phyloP scores from a whole-genome alignment of 2,888 invertebrate species.

The Torymus aiolomorphi region DNA sequence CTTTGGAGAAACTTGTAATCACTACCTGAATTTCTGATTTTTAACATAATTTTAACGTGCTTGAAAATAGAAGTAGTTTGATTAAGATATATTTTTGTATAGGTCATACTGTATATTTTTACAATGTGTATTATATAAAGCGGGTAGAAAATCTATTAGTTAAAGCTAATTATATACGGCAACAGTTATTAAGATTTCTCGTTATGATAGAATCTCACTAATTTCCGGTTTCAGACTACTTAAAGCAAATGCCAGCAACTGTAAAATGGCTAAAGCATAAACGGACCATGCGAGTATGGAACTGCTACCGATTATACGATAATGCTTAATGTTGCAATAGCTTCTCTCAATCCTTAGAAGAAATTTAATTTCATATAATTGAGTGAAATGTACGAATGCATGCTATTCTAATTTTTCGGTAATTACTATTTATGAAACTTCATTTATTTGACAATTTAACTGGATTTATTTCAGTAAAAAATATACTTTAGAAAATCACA shows the following conservation, averaged over 20 bases:
- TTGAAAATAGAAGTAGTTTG: too few relatives aligned
- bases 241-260: slow-evolving; percentile 14
- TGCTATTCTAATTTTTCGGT: not conserved
- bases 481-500: too few relatives aligned
- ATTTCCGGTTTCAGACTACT: slow-evolving; percentile 11
- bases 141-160: too few relatives aligned
- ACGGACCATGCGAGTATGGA: slow-evolving; percentile 14
- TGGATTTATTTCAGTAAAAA: too few relatives aligned
- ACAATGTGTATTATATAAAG: too few relatives aligned
- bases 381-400: not conserved
- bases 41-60: too few relatives aligned
- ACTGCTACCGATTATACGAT: slow-evolving; percentile 2
- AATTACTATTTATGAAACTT: too few relatives aligned
- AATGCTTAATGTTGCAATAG: slow-evolving; percentile 22
- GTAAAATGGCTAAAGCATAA: not conserved
- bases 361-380: slow-evolving; percentile 21
- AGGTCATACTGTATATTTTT: too few relatives aligned
- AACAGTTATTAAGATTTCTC: slow-evolving; percentile 1
- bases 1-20: too few relatives aligned
- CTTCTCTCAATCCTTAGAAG: not conserved
- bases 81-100: too few relatives aligned
- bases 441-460: too few relatives aligned
- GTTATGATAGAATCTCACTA: slow-evolving; percentile 21
- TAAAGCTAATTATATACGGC: not conserved
- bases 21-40: too few relatives aligned